A percentile compares a stretch with the other conserved stretches of the same genome.
Conservation (phyloP, 2,113 vertebrate species). For the Ictidomys tridecemlineatus region DNA sequence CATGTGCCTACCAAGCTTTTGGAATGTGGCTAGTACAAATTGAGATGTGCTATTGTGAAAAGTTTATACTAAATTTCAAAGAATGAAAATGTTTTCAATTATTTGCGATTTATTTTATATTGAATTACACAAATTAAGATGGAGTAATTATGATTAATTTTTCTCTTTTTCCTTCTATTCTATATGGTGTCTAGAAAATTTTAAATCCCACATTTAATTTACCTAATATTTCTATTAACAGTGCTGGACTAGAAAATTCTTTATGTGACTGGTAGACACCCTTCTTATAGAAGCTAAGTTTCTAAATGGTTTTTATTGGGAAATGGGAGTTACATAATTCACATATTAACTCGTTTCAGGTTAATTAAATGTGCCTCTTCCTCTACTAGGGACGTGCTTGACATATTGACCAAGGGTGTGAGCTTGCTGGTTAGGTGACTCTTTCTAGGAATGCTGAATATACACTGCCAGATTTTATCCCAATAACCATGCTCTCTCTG, state of each 20-base stretch:
- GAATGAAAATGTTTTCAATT: neutral
- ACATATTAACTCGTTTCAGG: neutral
- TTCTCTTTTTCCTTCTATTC: neutral
- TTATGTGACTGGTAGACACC: neutral
- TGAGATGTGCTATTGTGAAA: neutral
- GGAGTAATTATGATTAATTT: neutral
- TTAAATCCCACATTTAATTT: neutral
- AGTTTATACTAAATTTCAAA: neutral
- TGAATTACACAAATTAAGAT: neutral
- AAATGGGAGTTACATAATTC: neutral
- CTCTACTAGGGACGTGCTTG: neutral
- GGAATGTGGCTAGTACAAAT: neutral
- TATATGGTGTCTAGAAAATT: neutral
- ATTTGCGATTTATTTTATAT: neutral
- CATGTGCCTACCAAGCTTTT: fast-evolving
- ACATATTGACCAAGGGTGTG: neutral
- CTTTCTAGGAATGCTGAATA: neutral
- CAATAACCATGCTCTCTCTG: neutral
- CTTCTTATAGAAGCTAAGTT: neutral
- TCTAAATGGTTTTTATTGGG: neutral
- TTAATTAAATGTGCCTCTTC: neutral
- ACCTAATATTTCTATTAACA: neutral
- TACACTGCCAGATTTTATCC: neutral
- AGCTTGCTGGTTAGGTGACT: neutral
- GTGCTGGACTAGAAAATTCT: neutral